phyloP scores from a whole-genome alignment of 1,140 invertebrate species.

The Heterodera carotae region DNA sequence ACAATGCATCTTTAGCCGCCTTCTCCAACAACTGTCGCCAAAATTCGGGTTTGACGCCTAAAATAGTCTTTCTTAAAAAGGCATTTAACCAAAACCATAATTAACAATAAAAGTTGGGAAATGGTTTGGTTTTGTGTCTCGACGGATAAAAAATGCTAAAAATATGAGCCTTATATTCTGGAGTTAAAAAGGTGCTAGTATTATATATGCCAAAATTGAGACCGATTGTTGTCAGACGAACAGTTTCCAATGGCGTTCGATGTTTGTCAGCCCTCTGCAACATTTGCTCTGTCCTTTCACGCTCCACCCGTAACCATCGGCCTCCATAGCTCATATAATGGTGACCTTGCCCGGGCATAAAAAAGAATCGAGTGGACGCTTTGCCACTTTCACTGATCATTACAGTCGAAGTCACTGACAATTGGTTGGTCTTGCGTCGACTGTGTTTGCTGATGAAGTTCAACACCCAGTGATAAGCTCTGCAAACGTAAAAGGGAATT shows the following conservation, averaged over 20 bases:
- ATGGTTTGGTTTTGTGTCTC: slow-evolving; percentile 32
- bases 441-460: slow-evolving; percentile 63
- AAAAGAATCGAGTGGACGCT: slow-evolving; percentile 45
- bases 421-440: slow-evolving; percentile 32
- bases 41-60: slow-evolving; percentile 41
- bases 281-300: slow-evolving; percentile 58
- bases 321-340: slow-evolving; percentile 56
- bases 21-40: slow-evolving; percentile 53
- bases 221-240: slow-evolving; percentile 63
- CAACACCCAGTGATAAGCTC: slow-evolving; percentile 62
- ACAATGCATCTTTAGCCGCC: slow-evolving; percentile 58
- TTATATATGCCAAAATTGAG: slow-evolving; percentile 6
- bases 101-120: neutral
- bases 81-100: neutral
- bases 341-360: slow-evolving; percentile 57
- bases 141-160: neutral
- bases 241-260: slow-evolving; percentile 60
- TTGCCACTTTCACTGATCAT: slow-evolving; percentile 58
- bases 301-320: slow-evolving; percentile 61
- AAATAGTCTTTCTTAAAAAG: slow-evolving; percentile 17
- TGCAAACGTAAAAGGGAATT: slow-evolving; percentile 36
- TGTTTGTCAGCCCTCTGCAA: slow-evolving; percentile 53
- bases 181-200: neutral
- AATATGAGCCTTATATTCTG: neutral
- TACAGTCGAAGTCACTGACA: slow-evolving; percentile 52